Conservation (phyloP, 2,888 invertebrate species). For the Leptinotarsa haldemani region DNA sequence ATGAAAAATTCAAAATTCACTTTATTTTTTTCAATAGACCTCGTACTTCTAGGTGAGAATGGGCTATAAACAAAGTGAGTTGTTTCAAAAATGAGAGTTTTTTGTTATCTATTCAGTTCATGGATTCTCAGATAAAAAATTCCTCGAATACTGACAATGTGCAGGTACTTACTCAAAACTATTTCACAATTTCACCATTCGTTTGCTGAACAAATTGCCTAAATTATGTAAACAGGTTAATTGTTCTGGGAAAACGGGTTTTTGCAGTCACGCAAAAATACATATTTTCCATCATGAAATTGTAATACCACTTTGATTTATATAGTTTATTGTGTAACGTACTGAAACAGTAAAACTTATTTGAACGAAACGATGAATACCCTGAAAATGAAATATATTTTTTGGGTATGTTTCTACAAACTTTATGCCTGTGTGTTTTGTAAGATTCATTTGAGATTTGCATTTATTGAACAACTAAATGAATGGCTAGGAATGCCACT, state of each 20-base stretch:
- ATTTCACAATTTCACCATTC: slow-evolving; percentile 6
- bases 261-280: background rate
- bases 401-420: no score
- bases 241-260: background rate
- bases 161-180: slow-evolving; percentile 9
- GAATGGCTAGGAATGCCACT: no score
- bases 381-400: background rate
- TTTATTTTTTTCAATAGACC: no score
- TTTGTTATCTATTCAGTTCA: slow-evolving; percentile 9
- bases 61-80: no score
- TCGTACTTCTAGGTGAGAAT: no score
- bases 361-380: background rate
- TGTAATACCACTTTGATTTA: background rate
- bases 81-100: no score
- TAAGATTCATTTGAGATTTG: no score
- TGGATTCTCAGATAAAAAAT: background rate
- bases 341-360: background rate
- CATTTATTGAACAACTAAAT: no score
- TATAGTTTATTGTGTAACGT: background rate
- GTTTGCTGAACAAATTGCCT: background rate
- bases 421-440: no score
- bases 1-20: no score
- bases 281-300: background rate
- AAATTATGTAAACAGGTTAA: slow-evolving; percentile 4
- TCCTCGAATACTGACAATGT: background rate